These are phyloP conservation scores for Tetragonula clypearis DNA, from an alignment of 1,140 invertebrate genomes.

Conservation along the genomic window DNA sequence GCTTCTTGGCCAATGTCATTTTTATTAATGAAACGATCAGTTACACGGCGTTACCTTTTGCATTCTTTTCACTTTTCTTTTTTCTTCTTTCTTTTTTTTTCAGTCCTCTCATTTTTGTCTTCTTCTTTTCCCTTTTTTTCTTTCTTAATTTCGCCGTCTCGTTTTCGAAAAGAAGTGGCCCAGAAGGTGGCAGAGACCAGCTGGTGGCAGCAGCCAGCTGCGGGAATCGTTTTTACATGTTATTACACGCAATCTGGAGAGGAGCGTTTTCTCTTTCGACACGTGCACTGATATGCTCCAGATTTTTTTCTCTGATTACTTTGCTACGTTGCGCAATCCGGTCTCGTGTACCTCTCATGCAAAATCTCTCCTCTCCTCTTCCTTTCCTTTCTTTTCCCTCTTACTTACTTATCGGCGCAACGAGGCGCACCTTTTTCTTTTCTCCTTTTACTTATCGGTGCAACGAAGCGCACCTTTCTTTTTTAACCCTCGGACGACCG, in stretches of 20 bases:
- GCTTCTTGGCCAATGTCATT: conserved; percentile 64
- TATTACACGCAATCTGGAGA: conserved; percentile 53
- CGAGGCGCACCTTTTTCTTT: background rate
- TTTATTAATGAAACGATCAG: conserved; percentile 71
- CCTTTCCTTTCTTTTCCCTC: background rate
- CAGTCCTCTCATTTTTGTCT: too few relatives aligned
- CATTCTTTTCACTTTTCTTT: background rate
- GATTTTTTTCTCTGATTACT: conserved; percentile 52
- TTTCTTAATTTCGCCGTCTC: background rate
- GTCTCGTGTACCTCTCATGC: conserved; percentile 6
- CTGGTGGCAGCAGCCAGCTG: conserved; percentile 57
- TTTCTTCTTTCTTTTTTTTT: background rate
- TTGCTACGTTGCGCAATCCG: conserved; percentile 54
- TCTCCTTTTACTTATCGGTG: background rate
- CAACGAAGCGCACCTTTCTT: conserved; percentile 4
- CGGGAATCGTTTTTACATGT: conserved; percentile 33
- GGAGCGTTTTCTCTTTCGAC: conserved; percentile 64
- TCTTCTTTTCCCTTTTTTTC: conserved; percentile 6
- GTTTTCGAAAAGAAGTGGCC: background rate
- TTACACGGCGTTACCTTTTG: conserved; percentile 46
- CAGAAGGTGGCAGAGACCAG: conserved; percentile 51
- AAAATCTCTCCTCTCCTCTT: background rate
- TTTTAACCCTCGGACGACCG: background rate
- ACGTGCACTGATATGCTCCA: conserved; percentile 50
- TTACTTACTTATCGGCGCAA: background rate